These are phyloP conservation scores for Gallinago solitaria DNA, from an alignment of 2,797 vertebrate genomes.

Conservation along the genomic window DNA sequence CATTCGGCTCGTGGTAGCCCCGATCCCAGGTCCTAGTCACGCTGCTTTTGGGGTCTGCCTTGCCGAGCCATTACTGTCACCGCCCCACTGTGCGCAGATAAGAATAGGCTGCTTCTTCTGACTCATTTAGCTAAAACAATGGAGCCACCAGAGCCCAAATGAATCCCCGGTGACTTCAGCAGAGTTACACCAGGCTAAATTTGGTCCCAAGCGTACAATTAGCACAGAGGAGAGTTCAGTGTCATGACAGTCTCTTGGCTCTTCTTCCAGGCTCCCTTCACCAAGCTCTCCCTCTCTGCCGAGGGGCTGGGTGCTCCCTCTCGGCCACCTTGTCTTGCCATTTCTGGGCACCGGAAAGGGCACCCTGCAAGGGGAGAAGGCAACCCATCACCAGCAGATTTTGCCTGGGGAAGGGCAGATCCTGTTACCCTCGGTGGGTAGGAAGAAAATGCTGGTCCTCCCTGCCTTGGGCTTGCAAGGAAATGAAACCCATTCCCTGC, in stretches of 20 bases:
- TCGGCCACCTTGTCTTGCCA: not conserved
- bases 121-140: slow-evolving; percentile 66
- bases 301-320: not conserved
- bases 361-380: not conserved
- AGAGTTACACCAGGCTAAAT: slow-evolving; percentile 57
- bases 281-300: not conserved
- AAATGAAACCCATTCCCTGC: not conserved
- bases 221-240: not conserved
- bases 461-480: not conserved
- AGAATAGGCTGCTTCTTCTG: slow-evolving; percentile 64
- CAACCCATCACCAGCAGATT: not conserved
- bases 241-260: slow-evolving; percentile 31
- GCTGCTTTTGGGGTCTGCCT: slow-evolving; percentile 46
- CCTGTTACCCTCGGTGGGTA: not conserved
- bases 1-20: not conserved
- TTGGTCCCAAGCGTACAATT: slow-evolving; percentile 54
- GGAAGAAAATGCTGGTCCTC: not conserved
- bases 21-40: not conserved
- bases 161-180: slow-evolving; percentile 53
- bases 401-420: not conserved
- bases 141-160: slow-evolving; percentile 59
- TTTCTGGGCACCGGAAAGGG: not conserved
- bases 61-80: not conserved
- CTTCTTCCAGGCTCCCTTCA: not conserved
- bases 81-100: slow-evolving; percentile 20